A percentile compares a stretch with the other conserved stretches of the same genome.
Evolutionary conservation across 2,113 vertebrate genomes (phyloP).

Genomic region (Stictonetta naevosa): DNA sequence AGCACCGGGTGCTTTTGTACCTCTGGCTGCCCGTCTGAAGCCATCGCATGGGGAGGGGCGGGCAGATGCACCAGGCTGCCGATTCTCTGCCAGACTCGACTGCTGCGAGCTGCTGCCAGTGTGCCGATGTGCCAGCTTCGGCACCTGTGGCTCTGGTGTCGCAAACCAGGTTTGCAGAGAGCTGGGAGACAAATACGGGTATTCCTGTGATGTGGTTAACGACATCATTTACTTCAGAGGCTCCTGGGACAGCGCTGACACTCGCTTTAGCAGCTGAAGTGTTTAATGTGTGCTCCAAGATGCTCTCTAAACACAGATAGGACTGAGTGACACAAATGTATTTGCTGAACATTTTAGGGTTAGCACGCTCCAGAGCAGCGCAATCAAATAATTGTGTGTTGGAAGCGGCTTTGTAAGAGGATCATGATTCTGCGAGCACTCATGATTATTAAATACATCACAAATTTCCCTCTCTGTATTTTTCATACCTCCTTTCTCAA

Average conservation of each 20-base stretch:
- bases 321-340: slow-evolving; percentile 25
- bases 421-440: not conserved
- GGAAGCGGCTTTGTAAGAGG: not conserved
- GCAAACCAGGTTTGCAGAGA: slow-evolving; percentile 16
- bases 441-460: not conserved
- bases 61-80: not conserved
- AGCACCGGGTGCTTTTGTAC: rapidly evolving
- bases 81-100: not conserved
- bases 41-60: not conserved
- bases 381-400: rapidly evolving
- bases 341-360: slow-evolving; percentile 58
- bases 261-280: slow-evolving; percentile 52
- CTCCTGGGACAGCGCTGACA: slow-evolving; percentile 39
- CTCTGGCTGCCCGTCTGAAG: not conserved
- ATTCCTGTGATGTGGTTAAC: slow-evolving; percentile 47
- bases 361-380: not conserved
- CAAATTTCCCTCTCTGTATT: slow-evolving; percentile 9
- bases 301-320: slow-evolving; percentile 51
- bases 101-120: not conserved
- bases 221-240: slow-evolving; percentile 45
- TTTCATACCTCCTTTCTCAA: slow-evolving; percentile 47
- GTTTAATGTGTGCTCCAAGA: slow-evolving; percentile 63
- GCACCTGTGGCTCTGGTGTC: slow-evolving; percentile 13
- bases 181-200: not conserved
- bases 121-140: not conserved